Percentiles rank a stretch among this genome's conserved stretches.
phyloP scores from a whole-genome alignment of 2,113 vertebrate genomes.

The Cyanoramphus novaezelandiae region DNA sequence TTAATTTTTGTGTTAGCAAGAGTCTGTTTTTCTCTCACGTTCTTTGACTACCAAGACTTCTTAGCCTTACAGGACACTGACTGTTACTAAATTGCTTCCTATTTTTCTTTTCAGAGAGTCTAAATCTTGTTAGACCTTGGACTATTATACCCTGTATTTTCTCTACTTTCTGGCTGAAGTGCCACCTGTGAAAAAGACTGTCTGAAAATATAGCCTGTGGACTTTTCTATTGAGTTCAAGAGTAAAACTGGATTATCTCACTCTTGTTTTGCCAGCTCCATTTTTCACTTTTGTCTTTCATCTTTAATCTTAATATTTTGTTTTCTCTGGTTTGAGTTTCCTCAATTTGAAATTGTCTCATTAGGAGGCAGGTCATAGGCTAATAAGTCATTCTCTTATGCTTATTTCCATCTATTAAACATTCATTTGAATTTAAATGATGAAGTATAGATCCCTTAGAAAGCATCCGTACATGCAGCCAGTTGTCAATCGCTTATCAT shows the following conservation, averaged over 20 bases:
- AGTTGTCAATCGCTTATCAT: neutral
- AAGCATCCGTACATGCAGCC: neutral
- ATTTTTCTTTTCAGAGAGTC: neutral
- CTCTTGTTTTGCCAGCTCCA: neutral
- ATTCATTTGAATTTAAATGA: neutral
- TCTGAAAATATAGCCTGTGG: neutral
- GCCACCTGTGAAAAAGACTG: neutral
- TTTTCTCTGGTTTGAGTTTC: neutral
- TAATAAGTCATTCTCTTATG: neutral
- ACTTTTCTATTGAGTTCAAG: neutral
- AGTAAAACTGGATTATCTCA: neutral
- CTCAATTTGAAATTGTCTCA: neutral
- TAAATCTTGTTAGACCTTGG: neutral
- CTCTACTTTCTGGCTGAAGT: neutral
- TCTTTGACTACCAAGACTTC: neutral
- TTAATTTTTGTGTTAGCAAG: neutral
- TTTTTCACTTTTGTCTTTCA: slow-evolving; percentile 9
- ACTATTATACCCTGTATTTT: neutral
- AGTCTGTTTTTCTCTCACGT: neutral
- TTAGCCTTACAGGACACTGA: neutral
- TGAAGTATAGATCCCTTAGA: neutral
- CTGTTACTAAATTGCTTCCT: neutral
- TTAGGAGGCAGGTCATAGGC: neutral
- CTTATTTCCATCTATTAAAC: neutral
- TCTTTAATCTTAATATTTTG: neutral